These are phyloP conservation scores for Dicaeum eximium DNA, from an alignment of 2,113 vertebrate genomes.

Conservation along the genomic window DNA sequence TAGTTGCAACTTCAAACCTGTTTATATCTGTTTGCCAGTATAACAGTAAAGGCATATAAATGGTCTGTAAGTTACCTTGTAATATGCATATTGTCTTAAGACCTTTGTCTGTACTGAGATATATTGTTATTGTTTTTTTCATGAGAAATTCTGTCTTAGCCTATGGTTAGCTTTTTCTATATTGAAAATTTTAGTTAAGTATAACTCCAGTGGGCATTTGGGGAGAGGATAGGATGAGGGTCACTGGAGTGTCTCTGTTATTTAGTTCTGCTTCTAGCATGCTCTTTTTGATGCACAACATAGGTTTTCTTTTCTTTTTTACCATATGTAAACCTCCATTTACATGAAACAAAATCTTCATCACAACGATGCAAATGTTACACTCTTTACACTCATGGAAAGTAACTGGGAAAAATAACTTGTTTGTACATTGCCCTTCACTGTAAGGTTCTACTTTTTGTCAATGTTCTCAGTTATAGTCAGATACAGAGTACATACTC, in stretches of 20 bases:
- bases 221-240: neutral
- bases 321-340: neutral
- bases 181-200: neutral
- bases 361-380: neutral
- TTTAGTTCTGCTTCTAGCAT: neutral
- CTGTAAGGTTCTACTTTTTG: neutral
- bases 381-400: neutral
- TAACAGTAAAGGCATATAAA: neutral
- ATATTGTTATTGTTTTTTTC: neutral
- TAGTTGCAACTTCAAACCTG: neutral
- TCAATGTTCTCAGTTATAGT: neutral
- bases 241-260: neutral
- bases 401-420: neutral
- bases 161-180: neutral
- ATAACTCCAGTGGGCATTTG: neutral
- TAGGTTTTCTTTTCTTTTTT: neutral
- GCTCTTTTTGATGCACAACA: neutral
- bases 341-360: neutral
- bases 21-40: neutral
- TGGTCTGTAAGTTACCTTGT: neutral
- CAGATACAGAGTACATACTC: neutral
- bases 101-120: neutral
- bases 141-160: neutral
- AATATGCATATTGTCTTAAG: neutral
- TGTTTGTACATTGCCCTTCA: neutral